A percentile compares a stretch with the other conserved stretches of the same genome.
Conservation (phyloP, 2,113 vertebrate species). For the Microcebus lehilahytsara region DNA sequence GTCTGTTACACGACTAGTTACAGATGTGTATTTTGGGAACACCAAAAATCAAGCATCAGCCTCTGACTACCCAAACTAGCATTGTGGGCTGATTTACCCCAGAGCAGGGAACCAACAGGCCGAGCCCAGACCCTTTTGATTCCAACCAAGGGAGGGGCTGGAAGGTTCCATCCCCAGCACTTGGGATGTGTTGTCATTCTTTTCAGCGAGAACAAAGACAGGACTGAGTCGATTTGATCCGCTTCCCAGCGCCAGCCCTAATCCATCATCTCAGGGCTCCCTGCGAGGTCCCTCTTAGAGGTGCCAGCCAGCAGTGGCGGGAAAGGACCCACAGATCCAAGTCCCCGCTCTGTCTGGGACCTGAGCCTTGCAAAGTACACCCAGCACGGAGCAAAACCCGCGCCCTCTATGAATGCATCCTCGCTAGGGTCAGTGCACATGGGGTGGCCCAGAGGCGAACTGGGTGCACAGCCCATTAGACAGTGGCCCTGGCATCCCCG, state of each 20-base stretch:
- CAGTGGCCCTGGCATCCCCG: background rate
- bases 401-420: background rate
- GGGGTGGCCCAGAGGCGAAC: background rate
- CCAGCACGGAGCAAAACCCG: background rate
- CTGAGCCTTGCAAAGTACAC: background rate
- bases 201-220: background rate
- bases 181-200: background rate
- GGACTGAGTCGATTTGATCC: background rate
- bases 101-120: background rate
- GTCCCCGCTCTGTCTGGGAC: background rate
- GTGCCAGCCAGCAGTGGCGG: background rate
- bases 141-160: background rate
- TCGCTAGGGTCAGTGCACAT: background rate
- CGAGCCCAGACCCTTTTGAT: background rate
- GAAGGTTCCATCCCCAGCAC: background rate
- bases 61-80: background rate
- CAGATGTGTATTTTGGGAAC: background rate
- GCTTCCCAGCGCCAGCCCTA: background rate
- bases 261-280: background rate
- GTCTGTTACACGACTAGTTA: background rate
- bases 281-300: background rate
- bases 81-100: fast-evolving
- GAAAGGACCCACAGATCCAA: background rate
- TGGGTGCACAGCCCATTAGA: conserved; percentile 1
- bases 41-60: background rate